Evolutionary conservation across 2,888 invertebrate genomes (phyloP).

Genomic region (Brenthis hecate): DNA sequence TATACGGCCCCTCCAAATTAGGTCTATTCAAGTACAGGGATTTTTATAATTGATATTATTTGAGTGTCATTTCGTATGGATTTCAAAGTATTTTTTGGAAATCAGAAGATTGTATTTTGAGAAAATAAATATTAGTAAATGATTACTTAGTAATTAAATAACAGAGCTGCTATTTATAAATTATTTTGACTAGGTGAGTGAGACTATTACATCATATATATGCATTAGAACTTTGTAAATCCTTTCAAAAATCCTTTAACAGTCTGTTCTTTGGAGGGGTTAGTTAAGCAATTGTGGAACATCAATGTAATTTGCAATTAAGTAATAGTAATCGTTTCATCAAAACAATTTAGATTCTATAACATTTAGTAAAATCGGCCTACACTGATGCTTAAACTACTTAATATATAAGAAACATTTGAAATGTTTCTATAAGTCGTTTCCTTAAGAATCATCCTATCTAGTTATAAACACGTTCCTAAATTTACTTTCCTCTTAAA

Average conservation of each 20-base stretch:
- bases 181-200: not conserved
- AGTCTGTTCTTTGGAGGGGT: conserved; percentile 11
- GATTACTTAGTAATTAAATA: too few species aligned
- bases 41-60: too few species aligned
- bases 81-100: too few species aligned
- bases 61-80: too few species aligned
- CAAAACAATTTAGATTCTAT: not conserved
- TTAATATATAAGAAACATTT: conserved; percentile 8
- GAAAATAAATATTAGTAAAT: too few species aligned
- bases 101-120: too few species aligned
- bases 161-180: not conserved
- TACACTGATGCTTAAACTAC: conserved; percentile 12
- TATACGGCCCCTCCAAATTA: conserved; percentile 13
- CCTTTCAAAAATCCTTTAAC: conserved; percentile 1
- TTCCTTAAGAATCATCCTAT: conserved; percentile 18
- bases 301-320: conserved; percentile 14
- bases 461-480: conserved; percentile 17
- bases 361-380: conserved; percentile 13
- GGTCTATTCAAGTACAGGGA: not conserved
- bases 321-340: conserved; percentile 1
- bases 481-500: conserved; percentile 17
- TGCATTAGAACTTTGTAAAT: conserved; percentile 13
- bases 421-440: conserved; percentile 10
- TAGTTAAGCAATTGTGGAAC: conserved; percentile 6
- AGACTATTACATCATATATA: not conserved